Evolutionary conservation across 2,888 invertebrate genomes (phyloP).

Genomic region (Tetragnatha montana): DNA sequence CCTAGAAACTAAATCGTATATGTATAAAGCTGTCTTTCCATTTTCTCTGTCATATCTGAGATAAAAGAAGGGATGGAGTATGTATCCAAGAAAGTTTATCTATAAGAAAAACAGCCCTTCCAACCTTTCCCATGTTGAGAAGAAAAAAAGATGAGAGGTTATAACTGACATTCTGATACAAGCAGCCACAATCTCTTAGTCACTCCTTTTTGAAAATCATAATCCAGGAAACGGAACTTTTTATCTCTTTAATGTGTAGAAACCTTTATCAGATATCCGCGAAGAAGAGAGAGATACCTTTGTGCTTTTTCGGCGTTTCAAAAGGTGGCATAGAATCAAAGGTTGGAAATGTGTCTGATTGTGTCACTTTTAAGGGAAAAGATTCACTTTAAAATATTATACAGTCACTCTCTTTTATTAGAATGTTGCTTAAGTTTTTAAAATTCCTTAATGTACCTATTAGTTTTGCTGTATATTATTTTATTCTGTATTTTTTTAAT

Average conservation of each 20-base stretch:
- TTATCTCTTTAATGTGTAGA: background rate
- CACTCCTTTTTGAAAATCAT: background rate
- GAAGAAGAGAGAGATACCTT: background rate
- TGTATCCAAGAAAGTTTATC: background rate
- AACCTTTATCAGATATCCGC: conserved; percentile 16
- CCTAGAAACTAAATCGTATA: too few species aligned
- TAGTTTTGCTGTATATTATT: too few species aligned
- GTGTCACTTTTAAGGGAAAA: too few species aligned
- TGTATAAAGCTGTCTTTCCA: too few species aligned
- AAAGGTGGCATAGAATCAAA: conserved; percentile 3
- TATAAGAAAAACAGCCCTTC: background rate
- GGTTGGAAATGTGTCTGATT: background rate
- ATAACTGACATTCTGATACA: background rate
- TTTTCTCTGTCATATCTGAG: too few species aligned
- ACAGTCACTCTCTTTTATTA: too few species aligned
- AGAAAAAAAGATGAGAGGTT: background rate
- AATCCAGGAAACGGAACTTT: background rate
- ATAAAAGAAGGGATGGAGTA: background rate
- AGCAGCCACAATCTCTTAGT: background rate
- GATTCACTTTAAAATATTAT: too few species aligned
- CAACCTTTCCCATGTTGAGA: background rate
- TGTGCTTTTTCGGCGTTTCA: background rate
- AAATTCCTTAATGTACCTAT: too few species aligned
- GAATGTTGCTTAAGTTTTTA: too few species aligned
- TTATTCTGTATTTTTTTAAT: too few species aligned